Conservation (phyloP, 23 tunicate genomes). For the Styela clava region DNA sequence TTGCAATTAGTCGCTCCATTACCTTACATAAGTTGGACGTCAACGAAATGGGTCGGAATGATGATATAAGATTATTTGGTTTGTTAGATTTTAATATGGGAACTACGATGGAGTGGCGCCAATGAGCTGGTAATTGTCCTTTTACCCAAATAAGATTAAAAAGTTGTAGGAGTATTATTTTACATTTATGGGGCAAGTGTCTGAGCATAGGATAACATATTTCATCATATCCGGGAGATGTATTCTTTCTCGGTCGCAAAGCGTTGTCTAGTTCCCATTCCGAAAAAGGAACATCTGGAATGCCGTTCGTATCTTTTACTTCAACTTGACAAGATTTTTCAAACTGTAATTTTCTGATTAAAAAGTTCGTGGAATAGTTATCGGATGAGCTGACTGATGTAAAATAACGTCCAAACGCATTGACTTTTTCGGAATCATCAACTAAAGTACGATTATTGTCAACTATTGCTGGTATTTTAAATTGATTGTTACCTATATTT, state of each 20-base stretch:
- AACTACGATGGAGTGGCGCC: background rate
- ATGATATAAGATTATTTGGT: background rate
- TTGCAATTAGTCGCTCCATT: background rate
- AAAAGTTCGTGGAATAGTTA: background rate
- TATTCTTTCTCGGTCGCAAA: too few species aligned
- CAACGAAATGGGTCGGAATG: background rate
- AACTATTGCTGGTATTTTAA: background rate
- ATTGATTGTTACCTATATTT: background rate
- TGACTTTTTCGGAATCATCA: too few species aligned
- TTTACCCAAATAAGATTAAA: background rate
- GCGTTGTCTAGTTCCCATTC: too few species aligned
- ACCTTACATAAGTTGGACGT: background rate
- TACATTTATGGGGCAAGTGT: background rate
- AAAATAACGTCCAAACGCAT: background rate
- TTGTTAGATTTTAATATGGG: background rate
- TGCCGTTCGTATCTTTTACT: background rate
- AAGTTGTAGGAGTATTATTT: background rate
- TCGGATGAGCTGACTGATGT: background rate
- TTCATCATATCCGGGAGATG: background rate
- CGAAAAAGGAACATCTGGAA: background rate
- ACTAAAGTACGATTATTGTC: too few species aligned
- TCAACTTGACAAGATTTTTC: background rate
- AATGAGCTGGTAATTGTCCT: background rate
- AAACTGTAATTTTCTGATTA: background rate
- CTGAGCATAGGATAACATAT: background rate